A percentile compares a stretch with the other conserved stretches of the same genome.
Conservation (phyloP, 2,888 invertebrate genomes). For the Drosophila paramelanica region DNA sequence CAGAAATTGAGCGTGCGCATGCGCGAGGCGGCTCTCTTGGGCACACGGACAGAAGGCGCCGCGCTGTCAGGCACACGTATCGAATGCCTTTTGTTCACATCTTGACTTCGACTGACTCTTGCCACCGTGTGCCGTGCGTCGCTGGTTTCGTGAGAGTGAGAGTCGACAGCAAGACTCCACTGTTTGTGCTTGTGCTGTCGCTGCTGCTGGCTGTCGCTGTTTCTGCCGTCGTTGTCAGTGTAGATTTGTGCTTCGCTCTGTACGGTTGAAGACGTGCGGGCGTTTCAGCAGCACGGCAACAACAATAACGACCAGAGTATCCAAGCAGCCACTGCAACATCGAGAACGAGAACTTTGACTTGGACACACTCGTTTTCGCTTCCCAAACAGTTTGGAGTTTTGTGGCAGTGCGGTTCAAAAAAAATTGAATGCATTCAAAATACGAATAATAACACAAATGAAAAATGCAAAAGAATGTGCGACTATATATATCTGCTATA, state of each 20-base stretch:
- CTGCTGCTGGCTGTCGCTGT: conserved; percentile 50
- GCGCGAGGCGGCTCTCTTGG: conserved; percentile 61
- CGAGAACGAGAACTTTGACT: conserved; percentile 52
- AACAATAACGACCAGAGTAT: conserved; percentile 39
- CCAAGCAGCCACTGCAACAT: conserved; percentile 33
- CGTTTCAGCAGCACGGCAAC: conserved; percentile 47
- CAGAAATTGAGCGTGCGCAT: conserved; percentile 51
- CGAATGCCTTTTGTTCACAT: conserved; percentile 71
- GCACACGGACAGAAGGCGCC: conserved; percentile 62
- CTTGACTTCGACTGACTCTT: conserved; percentile 59
- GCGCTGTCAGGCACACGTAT: conserved; percentile 65
- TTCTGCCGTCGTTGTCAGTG: conserved; percentile 82
- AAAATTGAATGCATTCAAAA: conserved; percentile 24
- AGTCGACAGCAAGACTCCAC: conserved; percentile 64
- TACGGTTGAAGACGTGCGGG: conserved; percentile 83
- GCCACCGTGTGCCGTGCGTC: conserved; percentile 23
- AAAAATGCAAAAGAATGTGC: conserved; percentile 17
- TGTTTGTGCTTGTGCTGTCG: conserved; percentile 34
- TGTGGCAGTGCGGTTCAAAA: conserved; percentile 35
- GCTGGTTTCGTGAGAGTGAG: conserved; percentile 53
- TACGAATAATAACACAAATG: conserved; percentile 11
- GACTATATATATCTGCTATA: conserved; percentile 37
- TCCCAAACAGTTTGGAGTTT: conserved; percentile 44
- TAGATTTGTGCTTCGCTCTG: conserved; percentile 85
- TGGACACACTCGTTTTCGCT: conserved; percentile 28